Conservation (phyloP, 2,888 invertebrate species). For the Sphaerophoria rueppellii region DNA sequence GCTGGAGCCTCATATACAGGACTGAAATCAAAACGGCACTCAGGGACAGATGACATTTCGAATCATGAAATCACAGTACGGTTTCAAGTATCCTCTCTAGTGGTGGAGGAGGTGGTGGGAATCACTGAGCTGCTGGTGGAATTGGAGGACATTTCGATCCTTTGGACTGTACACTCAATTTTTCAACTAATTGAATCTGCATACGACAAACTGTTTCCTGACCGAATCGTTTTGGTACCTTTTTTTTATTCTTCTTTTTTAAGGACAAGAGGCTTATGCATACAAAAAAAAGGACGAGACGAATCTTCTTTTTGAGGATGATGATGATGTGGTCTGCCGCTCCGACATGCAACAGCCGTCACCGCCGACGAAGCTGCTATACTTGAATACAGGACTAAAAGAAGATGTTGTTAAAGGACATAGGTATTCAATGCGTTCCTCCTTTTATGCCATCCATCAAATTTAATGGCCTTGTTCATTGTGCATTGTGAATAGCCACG, state of each 20-base stretch:
- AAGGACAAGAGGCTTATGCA: neutral
- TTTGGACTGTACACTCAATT: constrained; percentile 63
- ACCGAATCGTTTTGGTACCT: constrained; percentile 55
- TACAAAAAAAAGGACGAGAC: neutral
- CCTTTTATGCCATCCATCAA: constrained; percentile 67
- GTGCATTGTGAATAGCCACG: constrained; percentile 64
- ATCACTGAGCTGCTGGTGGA: constrained; percentile 1
- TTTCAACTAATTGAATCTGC: constrained; percentile 72
- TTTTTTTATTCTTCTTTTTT: neutral
- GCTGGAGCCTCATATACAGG: neutral
- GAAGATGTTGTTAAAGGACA: constrained; percentile 34
- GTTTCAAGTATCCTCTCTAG: neutral
- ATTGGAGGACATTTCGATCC: constrained; percentile 54
- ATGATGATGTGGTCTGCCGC: neutral
- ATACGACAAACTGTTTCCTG: constrained; percentile 38
- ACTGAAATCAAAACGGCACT: neutral
- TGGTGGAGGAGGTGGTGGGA: neutral
- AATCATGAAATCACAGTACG: constrained; percentile 57
- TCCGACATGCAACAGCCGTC: constrained; percentile 55
- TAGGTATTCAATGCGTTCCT: constrained; percentile 52
- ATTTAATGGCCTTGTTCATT: constrained; percentile 71
- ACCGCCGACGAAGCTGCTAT: too few species aligned
- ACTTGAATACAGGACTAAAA: constrained; percentile 1
- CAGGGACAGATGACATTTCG: constrained; percentile 59
- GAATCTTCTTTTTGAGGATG: neutral